Evolutionary conservation across 37 sponge, comb jelly and placozoan genomes (phyloP).

Genomic region (Chondrilla cf. caribensis): DNA sequence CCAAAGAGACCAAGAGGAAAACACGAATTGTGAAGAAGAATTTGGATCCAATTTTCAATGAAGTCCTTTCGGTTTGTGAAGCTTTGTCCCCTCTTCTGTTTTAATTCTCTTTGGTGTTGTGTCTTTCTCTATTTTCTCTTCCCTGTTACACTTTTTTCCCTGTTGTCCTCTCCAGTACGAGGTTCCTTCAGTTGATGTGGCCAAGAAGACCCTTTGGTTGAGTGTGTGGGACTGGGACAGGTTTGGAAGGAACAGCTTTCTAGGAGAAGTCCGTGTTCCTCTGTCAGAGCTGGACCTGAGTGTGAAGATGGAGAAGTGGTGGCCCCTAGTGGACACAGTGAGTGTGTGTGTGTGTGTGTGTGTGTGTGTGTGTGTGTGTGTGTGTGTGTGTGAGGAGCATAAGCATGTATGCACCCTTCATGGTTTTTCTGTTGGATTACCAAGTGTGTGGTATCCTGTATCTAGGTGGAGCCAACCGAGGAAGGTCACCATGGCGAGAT

Average conservation of each 20-base stretch:
- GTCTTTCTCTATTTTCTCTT: too few species aligned
- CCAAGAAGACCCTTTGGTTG: conserved; percentile 42
- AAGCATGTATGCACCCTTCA: not conserved
- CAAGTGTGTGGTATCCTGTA: too few species aligned
- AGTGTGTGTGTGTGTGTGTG: conserved; percentile 20
- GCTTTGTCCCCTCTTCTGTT: too few species aligned
- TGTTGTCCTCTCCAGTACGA: conserved; percentile 25
- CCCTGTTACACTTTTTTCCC: not conserved
- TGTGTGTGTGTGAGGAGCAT: too few species aligned
- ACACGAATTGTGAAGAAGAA: conserved; percentile 47
- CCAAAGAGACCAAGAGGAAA: conserved; percentile 62
- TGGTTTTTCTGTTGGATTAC: too few species aligned
- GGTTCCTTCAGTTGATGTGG: conserved; percentile 8
- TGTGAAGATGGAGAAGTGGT: conserved; percentile 39
- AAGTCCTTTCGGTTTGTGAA: conserved; percentile 47
- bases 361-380: not conserved
- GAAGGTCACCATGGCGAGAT: conserved; percentile 1
- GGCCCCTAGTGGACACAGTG: conserved; percentile 44
- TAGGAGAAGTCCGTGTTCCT: conserved; percentile 65
- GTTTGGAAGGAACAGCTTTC: conserved; percentile 62
- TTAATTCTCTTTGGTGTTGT: not conserved
- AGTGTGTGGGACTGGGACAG: conserved; percentile 74
- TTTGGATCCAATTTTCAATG: conserved; percentile 46
- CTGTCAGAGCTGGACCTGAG: conserved; percentile 48
- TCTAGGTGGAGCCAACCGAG: conserved; percentile 12